Evolutionary conservation across 2,888 invertebrate genomes (phyloP).

Genomic region (Eristalis tenax): DNA sequence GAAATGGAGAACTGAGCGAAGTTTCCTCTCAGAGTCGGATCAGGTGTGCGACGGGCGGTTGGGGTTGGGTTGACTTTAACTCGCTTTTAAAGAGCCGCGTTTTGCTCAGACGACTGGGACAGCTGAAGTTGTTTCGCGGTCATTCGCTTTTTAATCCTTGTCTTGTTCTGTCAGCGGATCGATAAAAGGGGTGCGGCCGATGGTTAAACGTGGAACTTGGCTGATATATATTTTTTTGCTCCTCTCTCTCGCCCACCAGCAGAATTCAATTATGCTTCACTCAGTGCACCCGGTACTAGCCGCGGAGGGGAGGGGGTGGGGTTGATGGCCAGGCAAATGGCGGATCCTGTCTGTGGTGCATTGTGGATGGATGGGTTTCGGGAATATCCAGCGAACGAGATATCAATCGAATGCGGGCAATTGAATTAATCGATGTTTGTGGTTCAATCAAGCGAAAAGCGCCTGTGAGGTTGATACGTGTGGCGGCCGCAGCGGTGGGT

Average conservation of each 20-base stretch:
- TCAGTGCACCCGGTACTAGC: neutral
- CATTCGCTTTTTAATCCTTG: slow-evolving; percentile 64
- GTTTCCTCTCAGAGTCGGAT: slow-evolving; percentile 29
- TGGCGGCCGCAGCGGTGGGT: neutral
- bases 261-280: slow-evolving; percentile 42
- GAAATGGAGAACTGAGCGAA: slow-evolving; percentile 34
- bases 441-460: slow-evolving; percentile 54
- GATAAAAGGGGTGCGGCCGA: slow-evolving; percentile 31
- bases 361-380: neutral
- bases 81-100: slow-evolving; percentile 27
- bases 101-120: slow-evolving; percentile 12
- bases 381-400: slow-evolving; percentile 22
- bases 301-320: neutral
- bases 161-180: slow-evolving; percentile 25
- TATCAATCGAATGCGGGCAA: slow-evolving; percentile 57
- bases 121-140: slow-evolving; percentile 64
- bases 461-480: slow-evolving; percentile 16
- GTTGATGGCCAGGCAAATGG: neutral
- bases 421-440: slow-evolving; percentile 63
- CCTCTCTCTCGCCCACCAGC: slow-evolving; percentile 5
- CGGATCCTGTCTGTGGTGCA: neutral
- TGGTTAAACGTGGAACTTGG: neutral
- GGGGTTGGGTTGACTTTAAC: slow-evolving; percentile 1
- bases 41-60: slow-evolving; percentile 26
- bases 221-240: neutral